A percentile compares a stretch with the other conserved stretches of the same genome.
phyloP scores from a whole-genome alignment of 2,888 invertebrate species.

The Monopis laevigella region DNA sequence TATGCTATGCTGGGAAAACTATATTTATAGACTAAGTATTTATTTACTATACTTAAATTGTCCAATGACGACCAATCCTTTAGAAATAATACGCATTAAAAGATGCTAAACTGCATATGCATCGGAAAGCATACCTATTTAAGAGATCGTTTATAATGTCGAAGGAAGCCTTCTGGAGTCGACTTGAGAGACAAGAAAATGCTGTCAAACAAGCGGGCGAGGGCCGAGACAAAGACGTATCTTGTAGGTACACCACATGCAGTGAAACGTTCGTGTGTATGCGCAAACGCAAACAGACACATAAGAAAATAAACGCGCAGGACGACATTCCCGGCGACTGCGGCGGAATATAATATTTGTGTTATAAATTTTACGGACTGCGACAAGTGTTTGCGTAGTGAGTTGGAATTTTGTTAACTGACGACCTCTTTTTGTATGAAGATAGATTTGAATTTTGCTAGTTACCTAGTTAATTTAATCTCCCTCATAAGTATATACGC shows the following conservation, averaged over 20 bases:
- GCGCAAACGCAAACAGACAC: not conserved
- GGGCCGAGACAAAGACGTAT: conserved; percentile 1
- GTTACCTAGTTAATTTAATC: too few relatives aligned
- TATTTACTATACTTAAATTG: not conserved
- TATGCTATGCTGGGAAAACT: too few relatives aligned
- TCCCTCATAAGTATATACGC: too few relatives aligned
- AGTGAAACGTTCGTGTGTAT: not conserved
- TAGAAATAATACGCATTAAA: too few relatives aligned
- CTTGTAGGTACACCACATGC: not conserved
- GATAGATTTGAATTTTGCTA: too few relatives aligned
- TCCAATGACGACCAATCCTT: too few relatives aligned
- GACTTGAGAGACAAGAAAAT: not conserved
- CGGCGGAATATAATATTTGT: conserved; percentile 36
- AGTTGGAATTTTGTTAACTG: conserved; percentile 37
- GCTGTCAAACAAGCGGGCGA: conserved; percentile 4
- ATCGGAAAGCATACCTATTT: not conserved
- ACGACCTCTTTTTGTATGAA: not conserved
- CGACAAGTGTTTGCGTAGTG: conserved; percentile 47
- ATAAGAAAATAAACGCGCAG: conserved; percentile 34
- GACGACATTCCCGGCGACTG: conserved; percentile 41
- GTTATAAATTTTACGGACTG: conserved; percentile 48
- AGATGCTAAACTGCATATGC: conserved; percentile 24
- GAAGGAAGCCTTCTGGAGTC: not conserved
- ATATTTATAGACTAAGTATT: too few relatives aligned
- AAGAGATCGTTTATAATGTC: too few relatives aligned